phyloP scores from a whole-genome alignment of 2,797 vertebrate genomes.

The Scleropages formosus region DNA sequence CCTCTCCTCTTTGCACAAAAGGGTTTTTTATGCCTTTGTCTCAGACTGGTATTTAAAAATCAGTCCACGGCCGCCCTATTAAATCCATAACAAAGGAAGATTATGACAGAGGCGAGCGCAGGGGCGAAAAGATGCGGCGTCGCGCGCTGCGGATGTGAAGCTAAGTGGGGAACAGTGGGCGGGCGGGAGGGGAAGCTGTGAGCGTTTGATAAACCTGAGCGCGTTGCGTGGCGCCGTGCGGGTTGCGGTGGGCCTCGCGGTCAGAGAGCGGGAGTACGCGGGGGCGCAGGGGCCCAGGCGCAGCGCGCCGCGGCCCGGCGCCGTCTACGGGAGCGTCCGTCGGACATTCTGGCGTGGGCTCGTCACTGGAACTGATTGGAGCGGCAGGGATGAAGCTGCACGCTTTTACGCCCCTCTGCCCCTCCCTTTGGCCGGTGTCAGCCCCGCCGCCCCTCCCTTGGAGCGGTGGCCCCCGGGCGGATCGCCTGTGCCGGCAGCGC shows the following conservation, averaged over 20 bases:
- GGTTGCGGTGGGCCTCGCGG: not conserved
- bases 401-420: no score
- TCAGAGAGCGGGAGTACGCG: not conserved
- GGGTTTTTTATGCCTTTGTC: not conserved
- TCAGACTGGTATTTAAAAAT: not conserved
- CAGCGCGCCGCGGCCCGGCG: no score
- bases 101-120: not conserved
- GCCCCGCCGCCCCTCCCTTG: no score
- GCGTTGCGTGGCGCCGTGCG: not conserved
- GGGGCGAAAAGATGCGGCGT: not conserved
- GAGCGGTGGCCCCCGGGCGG: not conserved
- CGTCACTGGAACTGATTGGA: no score
- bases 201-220: slow-evolving; percentile 1
- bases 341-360: no score
- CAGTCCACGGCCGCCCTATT: not conserved
- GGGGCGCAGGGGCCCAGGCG: not conserved
- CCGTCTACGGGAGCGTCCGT: no score
- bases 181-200: not conserved
- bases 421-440: no score
- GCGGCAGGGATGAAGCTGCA: no score
- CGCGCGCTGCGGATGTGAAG: not conserved
- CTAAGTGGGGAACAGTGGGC: not conserved
- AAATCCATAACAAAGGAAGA: not conserved
- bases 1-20: not conserved
- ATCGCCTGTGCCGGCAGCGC: not conserved